A percentile compares a stretch with the other conserved stretches of the same genome.
phyloP scores from a whole-genome alignment of 1,140 invertebrate genomes.

The Lasioglossum albipes region DNA sequence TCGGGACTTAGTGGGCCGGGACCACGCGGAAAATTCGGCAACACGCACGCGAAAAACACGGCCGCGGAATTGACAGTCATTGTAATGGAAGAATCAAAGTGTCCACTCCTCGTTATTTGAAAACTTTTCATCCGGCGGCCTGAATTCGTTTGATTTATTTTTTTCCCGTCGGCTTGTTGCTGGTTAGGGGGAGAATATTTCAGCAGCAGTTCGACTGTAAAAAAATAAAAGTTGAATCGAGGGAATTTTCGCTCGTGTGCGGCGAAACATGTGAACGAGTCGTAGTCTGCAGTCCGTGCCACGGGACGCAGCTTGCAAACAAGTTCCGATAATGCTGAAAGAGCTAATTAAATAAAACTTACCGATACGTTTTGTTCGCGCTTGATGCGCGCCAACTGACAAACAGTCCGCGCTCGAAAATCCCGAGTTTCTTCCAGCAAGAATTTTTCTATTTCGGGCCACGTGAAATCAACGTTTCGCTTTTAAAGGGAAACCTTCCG shows the following conservation, averaged over 20 bases:
- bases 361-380: neutral
- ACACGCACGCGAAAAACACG: slow-evolving; percentile 23
- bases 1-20: neutral
- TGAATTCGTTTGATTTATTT: slow-evolving; percentile 58
- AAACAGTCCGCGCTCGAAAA: no score
- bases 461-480: no score
- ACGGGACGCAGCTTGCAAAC: slow-evolving; percentile 17
- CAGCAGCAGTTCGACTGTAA: slow-evolving; percentile 30
- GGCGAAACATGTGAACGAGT: slow-evolving; percentile 17
- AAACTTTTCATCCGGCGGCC: slow-evolving; percentile 48
- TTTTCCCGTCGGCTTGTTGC: slow-evolving; percentile 25
- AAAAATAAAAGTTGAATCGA: slow-evolving; percentile 55
- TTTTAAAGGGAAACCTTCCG: no score
- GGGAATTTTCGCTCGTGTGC: slow-evolving; percentile 13
- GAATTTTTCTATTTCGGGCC: no score
- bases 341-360: slow-evolving; percentile 56
- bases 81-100: slow-evolving; percentile 66
- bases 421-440: no score
- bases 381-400: no score
- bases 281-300: slow-evolving; percentile 19
- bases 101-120: slow-evolving; percentile 61
- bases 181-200: slow-evolving; percentile 44
- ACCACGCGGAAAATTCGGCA: slow-evolving; percentile 28
- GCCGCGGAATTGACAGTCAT: slow-evolving; percentile 45
- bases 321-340: slow-evolving; percentile 33